Conservation (phyloP, 2,113 vertebrate genomes). For the Sigmodon hispidus region DNA sequence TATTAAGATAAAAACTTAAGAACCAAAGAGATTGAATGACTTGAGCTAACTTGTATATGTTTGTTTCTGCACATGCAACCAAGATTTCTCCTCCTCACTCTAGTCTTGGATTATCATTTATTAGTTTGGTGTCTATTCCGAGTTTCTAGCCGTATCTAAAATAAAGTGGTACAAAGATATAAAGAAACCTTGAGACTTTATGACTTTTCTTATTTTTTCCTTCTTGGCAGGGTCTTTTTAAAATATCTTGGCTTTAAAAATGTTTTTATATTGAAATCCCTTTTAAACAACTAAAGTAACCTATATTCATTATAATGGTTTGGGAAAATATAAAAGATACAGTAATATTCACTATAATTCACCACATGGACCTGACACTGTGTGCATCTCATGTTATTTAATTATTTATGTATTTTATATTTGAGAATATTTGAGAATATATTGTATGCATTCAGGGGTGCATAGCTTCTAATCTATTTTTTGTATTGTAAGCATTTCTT, state of each 20-base stretch:
- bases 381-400: background rate
- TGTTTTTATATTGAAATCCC: slow-evolving; percentile 53
- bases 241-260: background rate
- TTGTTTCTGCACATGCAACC: slow-evolving; percentile 20
- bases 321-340: background rate
- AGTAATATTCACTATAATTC: slow-evolving; percentile 32
- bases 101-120: slow-evolving; percentile 9
- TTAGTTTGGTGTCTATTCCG: background rate
- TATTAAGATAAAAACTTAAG: slow-evolving; percentile 12
- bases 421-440: slow-evolving; percentile 46
- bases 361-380: background rate
- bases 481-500: slow-evolving; percentile 37
- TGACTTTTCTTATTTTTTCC: slow-evolving; percentile 13
- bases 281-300: slow-evolving; percentile 48
- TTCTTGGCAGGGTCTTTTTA: background rate
- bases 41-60: background rate
- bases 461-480: slow-evolving; percentile 35
- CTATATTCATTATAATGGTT: background rate
- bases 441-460: background rate
- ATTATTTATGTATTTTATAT: background rate
- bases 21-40: background rate
- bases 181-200: background rate
- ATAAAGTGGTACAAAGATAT: slow-evolving; percentile 2
- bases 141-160: background rate
- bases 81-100: background rate